Percentiles rank a stretch among this genome's conserved stretches.
Conservation (phyloP, 2,113 vertebrate genomes). For the Tricholaema leucomelas region DNA sequence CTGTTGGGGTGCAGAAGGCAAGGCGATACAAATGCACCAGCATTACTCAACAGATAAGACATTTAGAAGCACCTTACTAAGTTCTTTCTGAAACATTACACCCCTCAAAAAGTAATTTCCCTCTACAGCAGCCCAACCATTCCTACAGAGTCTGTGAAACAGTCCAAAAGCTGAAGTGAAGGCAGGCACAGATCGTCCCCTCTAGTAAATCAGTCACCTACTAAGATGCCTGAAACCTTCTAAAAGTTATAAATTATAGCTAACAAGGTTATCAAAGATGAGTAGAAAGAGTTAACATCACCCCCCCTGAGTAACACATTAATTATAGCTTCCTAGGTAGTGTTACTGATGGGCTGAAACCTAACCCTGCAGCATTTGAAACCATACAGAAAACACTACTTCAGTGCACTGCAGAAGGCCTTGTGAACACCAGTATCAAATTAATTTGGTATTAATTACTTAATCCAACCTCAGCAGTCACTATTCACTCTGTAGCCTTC, state of each 20-base stretch:
- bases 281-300: conserved; percentile 18
- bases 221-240: background rate
- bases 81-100: background rate
- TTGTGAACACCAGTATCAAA: background rate
- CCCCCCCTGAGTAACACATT: conserved; percentile 30
- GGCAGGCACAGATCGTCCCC: background rate
- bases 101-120: background rate
- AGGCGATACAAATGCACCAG: background rate
- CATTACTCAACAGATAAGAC: background rate
- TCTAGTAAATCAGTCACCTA: background rate
- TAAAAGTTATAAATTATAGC: background rate
- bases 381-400: conserved; percentile 15
- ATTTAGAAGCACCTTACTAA: background rate
- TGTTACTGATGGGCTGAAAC: conserved; percentile 59
- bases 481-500: background rate
- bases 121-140: background rate
- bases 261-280: conserved; percentile 2
- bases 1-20: background rate
- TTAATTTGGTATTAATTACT: background rate
- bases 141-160: background rate
- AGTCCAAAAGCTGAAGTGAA: background rate
- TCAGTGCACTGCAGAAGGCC: background rate
- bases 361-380: conserved; percentile 45
- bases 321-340: conserved; percentile 49
- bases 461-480: background rate